Conservation (phyloP, 1,140 invertebrate species). For the Pseudachorutes palmiensis region DNA sequence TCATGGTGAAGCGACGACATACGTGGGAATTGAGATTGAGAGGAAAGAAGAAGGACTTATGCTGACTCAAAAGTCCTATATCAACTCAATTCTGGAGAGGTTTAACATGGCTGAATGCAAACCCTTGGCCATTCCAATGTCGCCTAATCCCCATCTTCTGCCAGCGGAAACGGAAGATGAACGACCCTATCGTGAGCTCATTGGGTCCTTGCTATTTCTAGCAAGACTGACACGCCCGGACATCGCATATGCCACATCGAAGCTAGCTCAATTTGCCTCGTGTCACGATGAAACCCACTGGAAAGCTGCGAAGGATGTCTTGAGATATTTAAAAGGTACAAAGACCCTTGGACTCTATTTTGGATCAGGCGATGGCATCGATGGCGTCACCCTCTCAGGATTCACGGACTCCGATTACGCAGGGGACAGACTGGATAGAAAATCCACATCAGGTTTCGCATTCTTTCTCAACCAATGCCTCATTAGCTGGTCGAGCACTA, state of each 20-base stretch:
- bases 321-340: constrained; percentile 41
- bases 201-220: constrained; percentile 27
- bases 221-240: constrained; percentile 31
- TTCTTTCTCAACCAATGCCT: constrained; percentile 30
- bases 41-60: background rate
- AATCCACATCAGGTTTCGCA: constrained; percentile 40
- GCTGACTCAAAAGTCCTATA: background rate
- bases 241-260: constrained; percentile 32
- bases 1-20: background rate
- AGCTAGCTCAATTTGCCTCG: constrained; percentile 24
- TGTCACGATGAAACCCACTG: constrained; percentile 32
- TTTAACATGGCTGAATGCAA: constrained; percentile 5
- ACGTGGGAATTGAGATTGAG: constrained; percentile 17
- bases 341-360: background rate
- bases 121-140: constrained; percentile 1
- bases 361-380: constrained; percentile 32
- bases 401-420: constrained; percentile 44
- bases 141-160: background rate
- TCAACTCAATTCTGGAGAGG: constrained; percentile 4
- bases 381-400: constrained; percentile 34
- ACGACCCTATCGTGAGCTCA: constrained; percentile 31
- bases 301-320: constrained; percentile 24
- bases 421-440: constrained; percentile 34
- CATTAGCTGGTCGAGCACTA: constrained; percentile 39
- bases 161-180: background rate